Evolutionary conservation across 2,113 vertebrate species (phyloP).

Genomic region (Pongo abelii): DNA sequence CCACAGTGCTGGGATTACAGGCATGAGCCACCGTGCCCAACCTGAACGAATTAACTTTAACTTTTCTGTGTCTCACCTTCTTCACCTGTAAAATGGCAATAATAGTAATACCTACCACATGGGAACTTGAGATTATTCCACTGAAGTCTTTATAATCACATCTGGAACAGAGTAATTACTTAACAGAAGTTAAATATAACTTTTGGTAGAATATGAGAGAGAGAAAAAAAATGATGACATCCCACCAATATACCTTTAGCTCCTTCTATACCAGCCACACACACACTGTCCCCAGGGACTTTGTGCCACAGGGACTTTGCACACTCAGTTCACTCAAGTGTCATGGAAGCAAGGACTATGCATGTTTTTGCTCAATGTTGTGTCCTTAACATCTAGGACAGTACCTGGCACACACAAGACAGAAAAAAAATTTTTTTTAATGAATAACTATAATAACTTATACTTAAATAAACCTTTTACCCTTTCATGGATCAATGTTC

Average conservation of each 20-base stretch:
- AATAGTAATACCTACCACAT: background rate
- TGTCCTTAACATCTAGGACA: background rate
- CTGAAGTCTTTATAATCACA: background rate
- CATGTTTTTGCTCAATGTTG: background rate
- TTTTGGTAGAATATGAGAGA: background rate
- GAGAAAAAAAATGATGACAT: background rate
- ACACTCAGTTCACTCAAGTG: background rate
- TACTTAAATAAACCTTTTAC: background rate
- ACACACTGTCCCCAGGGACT: background rate
- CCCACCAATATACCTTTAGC: background rate
- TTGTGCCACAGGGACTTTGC: background rate
- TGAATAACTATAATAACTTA: constrained; percentile 9
- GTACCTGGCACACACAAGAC: background rate
- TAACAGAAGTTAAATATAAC: background rate
- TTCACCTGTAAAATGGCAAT: constrained; percentile 28
- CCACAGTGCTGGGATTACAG: too few species aligned
- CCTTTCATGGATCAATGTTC: background rate
- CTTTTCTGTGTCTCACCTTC: background rate
- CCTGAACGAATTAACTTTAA: background rate
- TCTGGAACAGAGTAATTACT: background rate
- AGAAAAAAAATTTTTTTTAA: background rate
- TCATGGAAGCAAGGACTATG: background rate
- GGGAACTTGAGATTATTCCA: constrained; percentile 20
- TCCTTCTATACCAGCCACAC: background rate
- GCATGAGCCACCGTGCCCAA: too few species aligned